A percentile compares a stretch with the other conserved stretches of the same genome.
These are phyloP conservation scores for Rhea americana DNA, from an alignment of 2,113 vertebrate genomes.

Conservation along the genomic window DNA sequence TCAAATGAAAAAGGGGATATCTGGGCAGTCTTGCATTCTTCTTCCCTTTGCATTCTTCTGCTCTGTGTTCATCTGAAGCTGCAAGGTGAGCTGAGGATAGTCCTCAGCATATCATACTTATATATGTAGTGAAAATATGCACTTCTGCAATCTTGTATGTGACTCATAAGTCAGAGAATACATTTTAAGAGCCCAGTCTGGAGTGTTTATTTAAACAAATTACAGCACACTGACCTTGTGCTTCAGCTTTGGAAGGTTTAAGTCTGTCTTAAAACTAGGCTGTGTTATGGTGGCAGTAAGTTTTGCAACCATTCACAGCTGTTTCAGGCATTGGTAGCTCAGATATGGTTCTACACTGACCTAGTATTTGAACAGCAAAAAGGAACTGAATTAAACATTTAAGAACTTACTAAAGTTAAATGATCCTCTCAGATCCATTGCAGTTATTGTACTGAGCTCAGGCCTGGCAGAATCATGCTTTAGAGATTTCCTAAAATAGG, in stretches of 20 bases:
- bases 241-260: not conserved
- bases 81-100: not conserved
- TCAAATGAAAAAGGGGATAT: not conserved
- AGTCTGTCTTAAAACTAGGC: not conserved
- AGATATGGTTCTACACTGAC: not conserved
- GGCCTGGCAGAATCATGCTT: not conserved
- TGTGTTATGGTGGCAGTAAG: not conserved
- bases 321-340: not conserved
- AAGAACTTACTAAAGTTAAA: not conserved
- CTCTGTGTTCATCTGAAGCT: not conserved
- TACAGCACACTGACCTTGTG: not conserved
- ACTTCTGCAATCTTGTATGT: not conserved
- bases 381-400: not conserved
- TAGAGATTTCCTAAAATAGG: not conserved
- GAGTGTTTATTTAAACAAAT: not conserved
- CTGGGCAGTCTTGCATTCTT: not conserved
- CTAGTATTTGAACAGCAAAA: not conserved
- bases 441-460: accelerated
- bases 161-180: not conserved
- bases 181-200: not conserved
- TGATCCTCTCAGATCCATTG: not conserved
- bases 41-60: not conserved
- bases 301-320: not conserved
- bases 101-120: not conserved
- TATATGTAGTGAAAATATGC: accelerated